Conservation (phyloP, 2,113 vertebrate genomes). For the Apodemus sylvaticus region DNA sequence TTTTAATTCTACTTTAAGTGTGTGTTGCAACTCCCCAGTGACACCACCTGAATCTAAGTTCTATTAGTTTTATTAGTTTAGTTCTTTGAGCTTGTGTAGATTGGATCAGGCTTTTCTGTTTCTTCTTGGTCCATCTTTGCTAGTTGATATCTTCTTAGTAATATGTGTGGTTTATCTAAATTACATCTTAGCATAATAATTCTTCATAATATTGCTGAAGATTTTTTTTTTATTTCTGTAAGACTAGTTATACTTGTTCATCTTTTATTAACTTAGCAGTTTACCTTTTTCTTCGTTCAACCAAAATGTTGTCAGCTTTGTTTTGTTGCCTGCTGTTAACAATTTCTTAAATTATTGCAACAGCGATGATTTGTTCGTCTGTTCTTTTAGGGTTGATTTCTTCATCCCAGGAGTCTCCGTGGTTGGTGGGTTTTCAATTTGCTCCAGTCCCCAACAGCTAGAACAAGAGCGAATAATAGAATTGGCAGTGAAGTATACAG, state of each 20-base stretch:
- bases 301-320: conserved; percentile 22
- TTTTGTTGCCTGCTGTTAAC: background rate
- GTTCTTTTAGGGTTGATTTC: conserved; percentile 93
- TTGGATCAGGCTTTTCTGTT: conserved; percentile 21
- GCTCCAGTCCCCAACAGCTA: conserved; percentile 93
- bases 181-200: background rate
- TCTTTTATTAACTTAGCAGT: conserved; percentile 41
- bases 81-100: background rate
- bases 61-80: conserved; percentile 9
- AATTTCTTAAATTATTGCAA: conserved; percentile 16
- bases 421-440: conserved; percentile 97
- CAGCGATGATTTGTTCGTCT: conserved; percentile 43
- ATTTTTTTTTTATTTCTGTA: background rate
- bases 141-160: background rate
- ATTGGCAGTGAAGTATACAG: conserved; percentile 92
- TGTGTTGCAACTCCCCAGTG: background rate
- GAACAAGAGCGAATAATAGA: conserved; percentile 91
- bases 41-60: background rate
- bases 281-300: background rate
- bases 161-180: background rate
- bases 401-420: conserved; percentile 94
- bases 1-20: background rate
- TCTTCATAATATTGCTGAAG: background rate
- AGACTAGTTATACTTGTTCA: background rate
- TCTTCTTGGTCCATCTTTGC: conserved; percentile 1